Percentiles rank a stretch among this genome's conserved stretches.
phyloP scores from a whole-genome alignment of 2,797 vertebrate genomes.

The Dromococcyx pavoninus region DNA sequence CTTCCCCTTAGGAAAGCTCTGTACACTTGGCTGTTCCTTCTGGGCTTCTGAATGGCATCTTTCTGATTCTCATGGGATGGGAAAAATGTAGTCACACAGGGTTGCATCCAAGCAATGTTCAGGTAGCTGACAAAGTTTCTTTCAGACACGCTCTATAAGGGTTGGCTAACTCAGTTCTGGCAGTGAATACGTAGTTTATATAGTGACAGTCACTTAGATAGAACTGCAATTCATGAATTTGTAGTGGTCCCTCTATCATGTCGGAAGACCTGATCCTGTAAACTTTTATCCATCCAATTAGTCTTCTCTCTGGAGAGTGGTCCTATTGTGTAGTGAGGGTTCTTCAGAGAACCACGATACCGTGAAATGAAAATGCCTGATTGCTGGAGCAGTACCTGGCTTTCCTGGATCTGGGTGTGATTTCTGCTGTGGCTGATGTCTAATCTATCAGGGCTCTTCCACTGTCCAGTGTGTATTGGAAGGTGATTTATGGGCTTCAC shows the following conservation, averaged over 20 bases:
- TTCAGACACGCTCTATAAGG: background rate
- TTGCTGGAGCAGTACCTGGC: background rate
- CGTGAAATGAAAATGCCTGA: background rate
- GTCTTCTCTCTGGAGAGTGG: background rate
- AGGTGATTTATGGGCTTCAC: conserved; percentile 75
- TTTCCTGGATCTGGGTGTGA: background rate
- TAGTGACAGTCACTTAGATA: background rate
- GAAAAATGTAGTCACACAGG: background rate
- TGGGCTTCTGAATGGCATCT: background rate
- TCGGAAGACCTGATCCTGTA: background rate
- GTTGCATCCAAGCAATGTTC: background rate
- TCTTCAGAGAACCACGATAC: background rate
- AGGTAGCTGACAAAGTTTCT: background rate
- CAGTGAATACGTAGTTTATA: background rate
- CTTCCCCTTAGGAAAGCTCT: background rate
- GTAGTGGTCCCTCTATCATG: background rate
- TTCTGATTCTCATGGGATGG: background rate
- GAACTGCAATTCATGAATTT: background rate
- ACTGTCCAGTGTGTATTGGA: conserved; percentile 84
- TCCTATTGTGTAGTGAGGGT: background rate
- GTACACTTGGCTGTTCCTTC: accelerated
- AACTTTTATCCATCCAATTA: background rate
- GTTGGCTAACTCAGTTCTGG: background rate
- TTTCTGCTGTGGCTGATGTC: background rate
- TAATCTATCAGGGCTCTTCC: background rate